Percentiles rank a stretch among this genome's conserved stretches.
These are phyloP conservation scores for Darevskia mixta DNA, from an alignment of 2,797 vertebrate species.

Conservation along the genomic window DNA sequence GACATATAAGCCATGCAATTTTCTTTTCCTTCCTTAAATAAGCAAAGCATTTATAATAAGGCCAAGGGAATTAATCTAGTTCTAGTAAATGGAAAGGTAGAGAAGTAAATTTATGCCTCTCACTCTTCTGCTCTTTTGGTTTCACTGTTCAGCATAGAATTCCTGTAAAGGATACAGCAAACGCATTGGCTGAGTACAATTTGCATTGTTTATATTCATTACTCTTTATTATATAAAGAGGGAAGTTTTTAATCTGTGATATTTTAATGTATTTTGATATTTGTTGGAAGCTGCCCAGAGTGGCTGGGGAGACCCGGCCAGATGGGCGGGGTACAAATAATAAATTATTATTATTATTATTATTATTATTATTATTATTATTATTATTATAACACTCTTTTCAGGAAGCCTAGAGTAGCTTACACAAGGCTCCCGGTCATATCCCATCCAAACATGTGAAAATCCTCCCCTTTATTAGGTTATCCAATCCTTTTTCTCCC, in stretches of 20 bases:
- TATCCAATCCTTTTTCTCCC: no score
- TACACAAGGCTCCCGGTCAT: not conserved
- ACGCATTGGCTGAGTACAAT: constrained; percentile 40
- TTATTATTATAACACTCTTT: not conserved
- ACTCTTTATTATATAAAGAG: not conserved
- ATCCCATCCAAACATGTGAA: not conserved
- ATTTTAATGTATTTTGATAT: no score
- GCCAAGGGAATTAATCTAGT: constrained; percentile 28
- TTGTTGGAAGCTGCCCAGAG: no score
- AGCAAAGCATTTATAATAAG: constrained; percentile 19
- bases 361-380: no score
- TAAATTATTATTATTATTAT: no score
- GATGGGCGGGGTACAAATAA: no score
- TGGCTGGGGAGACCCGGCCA: no score
- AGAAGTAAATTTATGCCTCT: not conserved
- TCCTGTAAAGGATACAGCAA: not conserved
- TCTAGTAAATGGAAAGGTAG: not conserved
- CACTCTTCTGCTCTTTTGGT: not conserved
- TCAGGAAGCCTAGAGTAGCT: not conserved
- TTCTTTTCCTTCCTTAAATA: constrained; percentile 4
- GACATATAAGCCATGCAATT: constrained; percentile 18
- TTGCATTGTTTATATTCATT: constrained; percentile 15
- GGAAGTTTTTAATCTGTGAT: no score
- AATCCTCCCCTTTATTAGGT: not conserved
- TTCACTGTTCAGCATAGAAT: not conserved